Percentiles rank a stretch among this genome's conserved stretches.
These are phyloP conservation scores for Microchirus variegatus DNA, from an alignment of 2,797 vertebrate genomes.

Conservation along the genomic window DNA sequence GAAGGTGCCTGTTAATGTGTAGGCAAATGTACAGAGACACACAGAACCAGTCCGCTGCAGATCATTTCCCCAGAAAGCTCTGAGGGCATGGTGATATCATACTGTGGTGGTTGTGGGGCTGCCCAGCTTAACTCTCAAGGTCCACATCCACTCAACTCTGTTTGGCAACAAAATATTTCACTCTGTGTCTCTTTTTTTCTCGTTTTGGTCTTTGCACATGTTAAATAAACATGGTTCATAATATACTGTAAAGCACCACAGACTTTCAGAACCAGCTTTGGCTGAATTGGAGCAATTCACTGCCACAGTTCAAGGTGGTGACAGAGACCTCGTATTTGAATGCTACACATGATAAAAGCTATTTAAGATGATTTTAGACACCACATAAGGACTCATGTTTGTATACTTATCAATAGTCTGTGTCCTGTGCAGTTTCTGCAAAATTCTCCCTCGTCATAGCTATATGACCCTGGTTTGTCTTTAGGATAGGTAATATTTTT, in stretches of 20 bases:
- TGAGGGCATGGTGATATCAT: slow-evolving; percentile 73
- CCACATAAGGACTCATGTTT: too few relatives aligned
- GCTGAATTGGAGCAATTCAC: slow-evolving; percentile 14
- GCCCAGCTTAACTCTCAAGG: slow-evolving; percentile 57
- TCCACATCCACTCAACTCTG: slow-evolving; percentile 48
- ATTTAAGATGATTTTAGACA: not conserved
- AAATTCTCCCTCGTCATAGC: not conserved
- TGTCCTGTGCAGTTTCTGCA: not conserved
- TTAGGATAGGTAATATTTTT: slow-evolving; percentile 6
- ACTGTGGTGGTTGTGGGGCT: slow-evolving; percentile 45
- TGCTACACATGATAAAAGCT: slow-evolving; percentile 26
- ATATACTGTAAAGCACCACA: slow-evolving; percentile 32
- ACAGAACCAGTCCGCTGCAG: slow-evolving; percentile 57
- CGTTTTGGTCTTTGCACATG: slow-evolving; percentile 55
- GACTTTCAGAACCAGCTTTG: slow-evolving; percentile 27
- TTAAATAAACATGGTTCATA: slow-evolving; percentile 52
- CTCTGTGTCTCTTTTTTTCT: slow-evolving; percentile 45
- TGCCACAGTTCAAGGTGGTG: slow-evolving; percentile 29
- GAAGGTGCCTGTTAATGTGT: slow-evolving; percentile 73
- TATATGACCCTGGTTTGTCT: slow-evolving; percentile 9
- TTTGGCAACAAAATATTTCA: slow-evolving; percentile 57
- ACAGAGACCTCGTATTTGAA: slow-evolving; percentile 27
- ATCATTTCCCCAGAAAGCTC: slow-evolving; percentile 63
- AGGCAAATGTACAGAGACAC: slow-evolving; percentile 75
- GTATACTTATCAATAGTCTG: too few relatives aligned